Percentiles rank a stretch among this genome's conserved stretches.
These are phyloP conservation scores for Brachionus paranguensis DNA, from an alignment of 1,140 invertebrate species.

Conservation along the genomic window DNA sequence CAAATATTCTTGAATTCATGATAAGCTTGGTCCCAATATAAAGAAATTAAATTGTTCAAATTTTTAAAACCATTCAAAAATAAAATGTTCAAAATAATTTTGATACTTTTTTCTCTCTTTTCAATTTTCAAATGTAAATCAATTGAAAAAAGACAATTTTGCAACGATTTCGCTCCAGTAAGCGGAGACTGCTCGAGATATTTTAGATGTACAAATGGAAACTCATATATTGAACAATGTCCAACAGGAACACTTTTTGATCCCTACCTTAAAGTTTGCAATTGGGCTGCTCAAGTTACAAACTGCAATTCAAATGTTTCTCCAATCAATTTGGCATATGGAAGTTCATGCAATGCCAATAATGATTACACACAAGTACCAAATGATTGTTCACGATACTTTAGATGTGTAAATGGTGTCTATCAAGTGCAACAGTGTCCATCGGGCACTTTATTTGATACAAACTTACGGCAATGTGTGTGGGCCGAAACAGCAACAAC, in stretches of 20 bases:
- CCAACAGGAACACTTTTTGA: neutral
- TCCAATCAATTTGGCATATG: neutral
- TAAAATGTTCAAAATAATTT: neutral
- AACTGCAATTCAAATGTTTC: neutral
- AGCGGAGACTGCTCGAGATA: neutral
- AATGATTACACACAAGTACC: slow-evolving; percentile 20
- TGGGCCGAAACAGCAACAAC: neutral
- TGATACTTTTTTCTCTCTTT: neutral
- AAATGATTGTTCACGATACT: slow-evolving; percentile 1
- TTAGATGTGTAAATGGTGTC: neutral
- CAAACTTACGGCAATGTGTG: neutral
- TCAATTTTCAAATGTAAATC: neutral
- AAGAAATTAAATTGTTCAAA: neutral
- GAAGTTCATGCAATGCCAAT: neutral
- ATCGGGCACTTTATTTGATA: neutral
- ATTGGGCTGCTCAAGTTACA: neutral
- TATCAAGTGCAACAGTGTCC: neutral
- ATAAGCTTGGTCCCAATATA: neutral
- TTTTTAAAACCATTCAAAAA: neutral
- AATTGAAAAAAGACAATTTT: neutral
- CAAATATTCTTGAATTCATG: neutral
- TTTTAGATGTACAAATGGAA: neutral
- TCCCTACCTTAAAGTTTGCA: neutral
- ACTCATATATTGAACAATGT: neutral
- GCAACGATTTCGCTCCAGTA: neutral